phyloP scores from a whole-genome alignment of 30 jellyfish, hydroid and myxozoan genomes.

The Nemopilema nomurai region DNA sequence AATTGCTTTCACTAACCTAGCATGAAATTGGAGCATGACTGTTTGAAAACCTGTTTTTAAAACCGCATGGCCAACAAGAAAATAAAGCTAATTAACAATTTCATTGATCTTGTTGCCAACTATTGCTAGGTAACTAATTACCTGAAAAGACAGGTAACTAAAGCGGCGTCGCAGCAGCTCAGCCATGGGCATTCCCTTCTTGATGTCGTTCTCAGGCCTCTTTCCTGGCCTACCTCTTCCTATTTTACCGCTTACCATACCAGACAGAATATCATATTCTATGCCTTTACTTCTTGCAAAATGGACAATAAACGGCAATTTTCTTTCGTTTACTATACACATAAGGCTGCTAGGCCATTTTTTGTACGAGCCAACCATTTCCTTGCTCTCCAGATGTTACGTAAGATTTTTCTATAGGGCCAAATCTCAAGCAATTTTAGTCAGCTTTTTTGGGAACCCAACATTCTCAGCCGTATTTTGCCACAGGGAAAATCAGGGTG shows the following conservation, averaged over 20 bases:
- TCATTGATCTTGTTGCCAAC: too few relatives aligned
- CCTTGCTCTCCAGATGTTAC: not conserved
- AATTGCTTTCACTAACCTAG: slow-evolving; percentile 32
- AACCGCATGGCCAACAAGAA: too few relatives aligned
- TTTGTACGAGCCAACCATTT: not conserved
- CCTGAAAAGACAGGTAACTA: too few relatives aligned
- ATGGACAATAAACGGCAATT: slow-evolving; percentile 11
- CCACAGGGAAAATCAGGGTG: not conserved
- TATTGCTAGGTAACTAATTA: too few relatives aligned
- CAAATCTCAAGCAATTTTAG: not conserved
- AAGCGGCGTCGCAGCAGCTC: not conserved
- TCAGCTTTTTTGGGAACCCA: not conserved
- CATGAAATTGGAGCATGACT: too few relatives aligned
- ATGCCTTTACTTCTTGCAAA: slow-evolving; percentile 28
- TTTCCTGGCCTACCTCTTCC: not conserved
- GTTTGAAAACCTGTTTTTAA: too few relatives aligned
- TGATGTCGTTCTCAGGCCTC: not conserved
- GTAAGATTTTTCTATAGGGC: not conserved
- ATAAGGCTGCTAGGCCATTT: slow-evolving; percentile 9
- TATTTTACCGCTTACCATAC: not conserved
- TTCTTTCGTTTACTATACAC: not conserved
- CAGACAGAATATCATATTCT: slow-evolving; percentile 7
- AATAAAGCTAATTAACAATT: too few relatives aligned
- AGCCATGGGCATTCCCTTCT: not conserved
- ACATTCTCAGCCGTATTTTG: not conserved